Evolutionary conservation across 1,140 invertebrate genomes (phyloP).

Genomic region (Leguminivora glycinivorella): DNA sequence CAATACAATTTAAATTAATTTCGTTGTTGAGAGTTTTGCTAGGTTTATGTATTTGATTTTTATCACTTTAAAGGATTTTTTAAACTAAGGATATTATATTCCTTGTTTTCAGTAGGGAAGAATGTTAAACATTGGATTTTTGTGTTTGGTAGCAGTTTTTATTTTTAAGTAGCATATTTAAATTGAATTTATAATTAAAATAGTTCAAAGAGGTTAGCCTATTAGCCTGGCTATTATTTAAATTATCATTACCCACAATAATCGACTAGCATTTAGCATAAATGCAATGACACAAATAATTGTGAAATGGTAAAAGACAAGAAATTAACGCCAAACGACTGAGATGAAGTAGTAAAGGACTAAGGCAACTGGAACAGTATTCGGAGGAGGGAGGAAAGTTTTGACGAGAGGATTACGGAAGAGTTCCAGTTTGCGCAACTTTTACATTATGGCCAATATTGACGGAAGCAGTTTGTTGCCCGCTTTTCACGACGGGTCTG

Average conservation of each 20-base stretch:
- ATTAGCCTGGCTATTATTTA: no score
- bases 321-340: conserved; percentile 1
- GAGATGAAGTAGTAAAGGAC: conserved; percentile 36
- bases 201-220: no score
- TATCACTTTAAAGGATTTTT: no score
- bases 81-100: no score
- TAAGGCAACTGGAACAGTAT: conserved; percentile 37
- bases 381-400: conserved; percentile 50
- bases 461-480: conserved; percentile 52
- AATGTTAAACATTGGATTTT: no score
- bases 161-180: no score
- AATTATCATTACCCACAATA: not conserved
- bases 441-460: conserved; percentile 57
- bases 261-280: not conserved
- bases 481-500: conserved; percentile 47
- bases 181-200: no score
- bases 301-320: conserved; percentile 28
- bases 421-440: conserved; percentile 58
- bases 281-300: not conserved
- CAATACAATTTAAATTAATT: no score
- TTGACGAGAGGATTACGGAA: conserved; percentile 49
- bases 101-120: no score
- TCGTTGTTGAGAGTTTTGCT: no score
- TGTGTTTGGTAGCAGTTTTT: no score
- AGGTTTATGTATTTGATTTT: no score